Evolutionary conservation across 2,113 vertebrate species (phyloP).

Genomic region (Athene noctua): DNA sequence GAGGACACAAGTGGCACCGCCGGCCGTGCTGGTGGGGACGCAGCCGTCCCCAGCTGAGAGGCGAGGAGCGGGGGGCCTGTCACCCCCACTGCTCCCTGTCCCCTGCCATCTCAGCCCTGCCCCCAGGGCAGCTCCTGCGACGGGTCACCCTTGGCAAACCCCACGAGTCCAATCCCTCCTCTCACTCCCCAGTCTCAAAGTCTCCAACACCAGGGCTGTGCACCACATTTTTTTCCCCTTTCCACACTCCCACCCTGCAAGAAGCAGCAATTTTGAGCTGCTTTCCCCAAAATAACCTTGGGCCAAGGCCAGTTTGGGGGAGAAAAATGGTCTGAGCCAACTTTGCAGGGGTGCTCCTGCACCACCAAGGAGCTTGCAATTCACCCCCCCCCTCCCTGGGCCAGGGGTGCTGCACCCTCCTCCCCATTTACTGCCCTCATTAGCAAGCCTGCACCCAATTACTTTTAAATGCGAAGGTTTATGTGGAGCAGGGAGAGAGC

Average conservation of each 20-base stretch:
- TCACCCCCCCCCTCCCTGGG: not conserved
- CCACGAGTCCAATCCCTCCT: not conserved
- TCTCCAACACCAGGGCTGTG: fast-evolving
- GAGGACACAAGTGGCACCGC: fast-evolving
- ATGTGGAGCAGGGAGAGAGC: not conserved
- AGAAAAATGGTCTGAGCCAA: fast-evolving
- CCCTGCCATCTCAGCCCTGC: not conserved
- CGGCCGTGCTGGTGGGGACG: fast-evolving
- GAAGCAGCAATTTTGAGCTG: not conserved
- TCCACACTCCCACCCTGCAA: not conserved
- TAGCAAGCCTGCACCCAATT: not conserved
- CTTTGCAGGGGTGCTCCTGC: fast-evolving
- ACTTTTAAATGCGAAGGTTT: not conserved
- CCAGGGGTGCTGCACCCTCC: not conserved
- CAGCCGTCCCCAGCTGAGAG: fast-evolving
- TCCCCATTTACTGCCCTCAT: not conserved
- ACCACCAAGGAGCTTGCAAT: not conserved
- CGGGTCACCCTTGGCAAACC: not conserved
- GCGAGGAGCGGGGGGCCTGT: not conserved
- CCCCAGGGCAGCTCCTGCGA: not conserved
- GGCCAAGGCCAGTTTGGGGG: fast-evolving
- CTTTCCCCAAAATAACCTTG: not conserved
- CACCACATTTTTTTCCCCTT: not conserved
- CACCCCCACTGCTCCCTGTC: not conserved
- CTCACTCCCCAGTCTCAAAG: not conserved